A percentile compares a stretch with the other conserved stretches of the same genome.
phyloP scores from a whole-genome alignment of 2,888 invertebrate species.

The Eupithecia subumbrata region DNA sequence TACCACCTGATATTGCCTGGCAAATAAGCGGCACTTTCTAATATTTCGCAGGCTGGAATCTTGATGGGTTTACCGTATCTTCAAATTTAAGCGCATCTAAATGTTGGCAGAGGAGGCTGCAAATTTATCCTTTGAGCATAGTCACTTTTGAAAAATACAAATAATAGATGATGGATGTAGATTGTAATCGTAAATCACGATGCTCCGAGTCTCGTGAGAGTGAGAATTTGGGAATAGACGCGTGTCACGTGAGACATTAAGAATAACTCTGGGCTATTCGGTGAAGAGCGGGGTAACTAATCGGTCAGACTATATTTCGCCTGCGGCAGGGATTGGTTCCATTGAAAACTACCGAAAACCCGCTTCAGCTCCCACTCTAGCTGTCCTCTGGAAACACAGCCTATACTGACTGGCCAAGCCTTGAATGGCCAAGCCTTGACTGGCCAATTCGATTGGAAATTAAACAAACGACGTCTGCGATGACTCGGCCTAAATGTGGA shows the following conservation, averaged over 20 bases:
- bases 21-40: background rate
- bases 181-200: no score
- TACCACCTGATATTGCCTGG: background rate
- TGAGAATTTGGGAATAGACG: no score
- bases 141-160: background rate
- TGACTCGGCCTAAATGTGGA: no score
- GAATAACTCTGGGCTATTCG: no score
- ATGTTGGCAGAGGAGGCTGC: background rate
- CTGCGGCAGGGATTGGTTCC: background rate
- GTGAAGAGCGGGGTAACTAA: no score
- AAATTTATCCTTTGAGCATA: background rate
- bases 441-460: no score
- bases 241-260: no score
- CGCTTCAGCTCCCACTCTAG: background rate
- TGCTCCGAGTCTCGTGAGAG: no score
- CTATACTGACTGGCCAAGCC: no score
- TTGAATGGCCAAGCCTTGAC: no score
- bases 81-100: background rate
- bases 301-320: background rate
- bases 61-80: background rate
- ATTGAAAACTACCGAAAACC: background rate
- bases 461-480: no score
- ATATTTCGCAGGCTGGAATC: background rate
- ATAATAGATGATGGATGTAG: background rate
- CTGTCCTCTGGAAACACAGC: background rate